A percentile compares a stretch with the other conserved stretches of the same genome.
These are phyloP conservation scores for Dione juno DNA, from an alignment of 2,888 invertebrate species.

Conservation along the genomic window DNA sequence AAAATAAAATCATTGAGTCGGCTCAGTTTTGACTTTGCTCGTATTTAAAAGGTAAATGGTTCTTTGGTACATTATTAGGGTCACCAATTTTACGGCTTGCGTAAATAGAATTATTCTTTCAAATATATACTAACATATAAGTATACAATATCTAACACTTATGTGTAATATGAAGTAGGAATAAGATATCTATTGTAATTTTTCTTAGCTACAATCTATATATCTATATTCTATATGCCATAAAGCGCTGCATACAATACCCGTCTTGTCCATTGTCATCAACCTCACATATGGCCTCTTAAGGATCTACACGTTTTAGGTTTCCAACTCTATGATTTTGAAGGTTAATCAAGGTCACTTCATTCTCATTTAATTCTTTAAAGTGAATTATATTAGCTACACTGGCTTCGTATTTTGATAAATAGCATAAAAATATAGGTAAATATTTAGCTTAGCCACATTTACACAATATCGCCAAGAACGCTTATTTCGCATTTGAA, in stretches of 20 bases:
- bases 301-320: no score
- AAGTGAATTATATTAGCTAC: no score
- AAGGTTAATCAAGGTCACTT: no score
- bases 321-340: no score
- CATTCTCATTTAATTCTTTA: no score
- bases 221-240: no score
- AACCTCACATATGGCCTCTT: no score
- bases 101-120: not conserved
- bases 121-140: not conserved
- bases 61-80: slow-evolving; percentile 40
- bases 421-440: not conserved
- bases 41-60: slow-evolving; percentile 36
- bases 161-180: not conserved
- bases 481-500: not conserved
- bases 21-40: slow-evolving; percentile 39
- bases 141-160: not conserved
- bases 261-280: no score
- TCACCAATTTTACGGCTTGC: slow-evolving; percentile 38
- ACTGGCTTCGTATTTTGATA: no score
- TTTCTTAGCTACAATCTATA: no score
- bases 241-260: no score
- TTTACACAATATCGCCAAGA: not conserved
- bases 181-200: no score
- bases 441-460: not conserved
- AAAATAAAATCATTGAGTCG: slow-evolving; percentile 35